These are phyloP conservation scores for Kuschelorhynchus macadamiae DNA, from an alignment of 2,888 invertebrate genomes.

Conservation along the genomic window DNA sequence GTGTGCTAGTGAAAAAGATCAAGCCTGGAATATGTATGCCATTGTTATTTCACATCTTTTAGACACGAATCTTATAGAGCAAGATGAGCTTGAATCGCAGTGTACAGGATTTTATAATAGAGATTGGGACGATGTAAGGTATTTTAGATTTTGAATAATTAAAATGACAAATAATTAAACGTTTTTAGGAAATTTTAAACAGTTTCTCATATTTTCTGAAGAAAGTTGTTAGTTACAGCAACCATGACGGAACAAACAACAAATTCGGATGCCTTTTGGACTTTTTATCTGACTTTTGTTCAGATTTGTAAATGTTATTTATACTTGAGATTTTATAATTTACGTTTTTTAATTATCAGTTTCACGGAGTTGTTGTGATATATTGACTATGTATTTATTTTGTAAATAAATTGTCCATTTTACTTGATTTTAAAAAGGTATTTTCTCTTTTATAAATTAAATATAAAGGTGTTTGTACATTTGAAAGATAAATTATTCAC, in stretches of 20 bases:
- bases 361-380: slow-evolving; percentile 16
- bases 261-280: slow-evolving; percentile 59
- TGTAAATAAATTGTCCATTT: slow-evolving; percentile 15
- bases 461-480: too few relatives aligned
- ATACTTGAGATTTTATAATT: background rate
- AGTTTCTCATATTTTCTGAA: slow-evolving; percentile 58
- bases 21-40: slow-evolving; percentile 59
- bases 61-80: slow-evolving; percentile 71
- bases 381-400: slow-evolving; percentile 11
- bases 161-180: too few relatives aligned
- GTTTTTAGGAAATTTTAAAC: slow-evolving; percentile 57
- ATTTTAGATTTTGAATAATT: too few relatives aligned
- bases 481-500: too few relatives aligned
- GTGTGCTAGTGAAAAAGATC: slow-evolving; percentile 49
- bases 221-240: slow-evolving; percentile 52
- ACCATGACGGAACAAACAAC: slow-evolving; percentile 47
- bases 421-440: slow-evolving; percentile 12
- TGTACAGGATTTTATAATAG: slow-evolving; percentile 78
- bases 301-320: slow-evolving; percentile 51
- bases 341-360: background rate
- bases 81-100: slow-evolving; percentile 76
- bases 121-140: slow-evolving; percentile 72
- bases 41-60: slow-evolving; percentile 67
- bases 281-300: slow-evolving; percentile 62
- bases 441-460: too few relatives aligned